Evolutionary conservation across 37 sponge, comb jelly and placozoan genomes (phyloP).

Genomic region (Eunapius fragilis): DNA sequence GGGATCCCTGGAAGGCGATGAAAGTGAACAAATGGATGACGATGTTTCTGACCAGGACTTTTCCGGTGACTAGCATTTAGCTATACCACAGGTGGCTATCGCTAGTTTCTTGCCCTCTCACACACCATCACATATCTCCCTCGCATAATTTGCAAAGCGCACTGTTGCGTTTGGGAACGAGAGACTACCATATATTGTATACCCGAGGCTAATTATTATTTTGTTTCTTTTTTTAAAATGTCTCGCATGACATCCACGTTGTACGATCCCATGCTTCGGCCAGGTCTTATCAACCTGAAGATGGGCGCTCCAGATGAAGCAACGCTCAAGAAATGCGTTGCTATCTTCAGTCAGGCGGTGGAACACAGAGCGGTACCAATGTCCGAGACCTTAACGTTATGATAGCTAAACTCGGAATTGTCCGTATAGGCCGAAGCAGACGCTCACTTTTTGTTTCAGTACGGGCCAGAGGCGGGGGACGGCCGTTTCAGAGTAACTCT

Average conservation of each 20-base stretch:
- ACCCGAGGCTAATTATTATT: too few relatives aligned
- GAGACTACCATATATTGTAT: too few relatives aligned
- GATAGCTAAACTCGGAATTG: not conserved
- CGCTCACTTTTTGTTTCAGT: slow-evolving; percentile 56
- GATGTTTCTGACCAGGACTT: not conserved
- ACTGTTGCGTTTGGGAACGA: too few relatives aligned
- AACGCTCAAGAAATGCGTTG: slow-evolving; percentile 29
- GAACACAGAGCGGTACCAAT: slow-evolving; percentile 49
- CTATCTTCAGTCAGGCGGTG: slow-evolving; percentile 32
- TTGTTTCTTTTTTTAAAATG: not conserved
- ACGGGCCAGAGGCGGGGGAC: slow-evolving; percentile 73
- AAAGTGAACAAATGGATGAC: not conserved
- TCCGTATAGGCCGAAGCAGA: slow-evolving; percentile 24
- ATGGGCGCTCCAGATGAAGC: slow-evolving; percentile 66
- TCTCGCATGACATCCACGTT: not conserved
- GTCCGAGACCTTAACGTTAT: not conserved
- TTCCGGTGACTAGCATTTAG: not conserved
- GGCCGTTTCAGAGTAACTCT: slow-evolving; percentile 27
- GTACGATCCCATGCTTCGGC: not conserved
- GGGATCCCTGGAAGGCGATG: not conserved
- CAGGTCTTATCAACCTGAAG: slow-evolving; percentile 39
- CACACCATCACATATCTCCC: too few relatives aligned
- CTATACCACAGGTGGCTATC: not conserved
- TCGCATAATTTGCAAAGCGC: too few relatives aligned
- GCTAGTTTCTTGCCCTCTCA: too few relatives aligned